A percentile compares a stretch with the other conserved stretches of the same genome.
Conservation (phyloP, 2,888 invertebrate genomes). For the Drosophila longiperda region DNA sequence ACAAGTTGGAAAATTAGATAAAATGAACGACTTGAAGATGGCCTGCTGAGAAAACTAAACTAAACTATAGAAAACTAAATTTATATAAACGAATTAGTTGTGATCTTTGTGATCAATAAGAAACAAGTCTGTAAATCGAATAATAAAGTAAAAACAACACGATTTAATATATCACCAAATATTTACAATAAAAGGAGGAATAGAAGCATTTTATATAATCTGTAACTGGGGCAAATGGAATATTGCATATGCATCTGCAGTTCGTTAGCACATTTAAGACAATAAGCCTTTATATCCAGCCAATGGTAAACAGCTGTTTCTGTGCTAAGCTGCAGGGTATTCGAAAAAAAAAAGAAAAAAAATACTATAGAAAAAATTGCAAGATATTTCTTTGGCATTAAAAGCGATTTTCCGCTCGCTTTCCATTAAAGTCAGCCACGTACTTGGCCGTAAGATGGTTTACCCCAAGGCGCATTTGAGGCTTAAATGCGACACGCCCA, state of each 20-base stretch:
- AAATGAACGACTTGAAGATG: constrained; percentile 8
- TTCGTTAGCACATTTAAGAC: constrained; percentile 15
- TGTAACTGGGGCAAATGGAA: not conserved
- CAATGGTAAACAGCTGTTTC: constrained; percentile 12
- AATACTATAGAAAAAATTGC: constrained; percentile 2
- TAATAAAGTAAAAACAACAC: not conserved
- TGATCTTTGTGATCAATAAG: not conserved
- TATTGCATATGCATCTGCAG: not conserved
- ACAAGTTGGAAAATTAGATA: not conserved
- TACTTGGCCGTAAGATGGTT: constrained; percentile 64
- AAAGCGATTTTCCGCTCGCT: constrained; percentile 78
- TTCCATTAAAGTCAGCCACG: constrained; percentile 76
- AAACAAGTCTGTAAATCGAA: not conserved
- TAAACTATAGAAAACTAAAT: not conserved
- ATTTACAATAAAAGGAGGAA: too few relatives aligned
- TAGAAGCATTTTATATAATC: too few relatives aligned
- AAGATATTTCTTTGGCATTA: constrained; percentile 66
- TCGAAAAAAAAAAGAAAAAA: constrained; percentile 8
- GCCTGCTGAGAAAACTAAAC: not conserved
- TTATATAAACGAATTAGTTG: not conserved
- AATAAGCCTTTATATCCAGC: constrained; percentile 8
- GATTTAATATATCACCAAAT: not conserved
- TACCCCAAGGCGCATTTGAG: constrained; percentile 74
- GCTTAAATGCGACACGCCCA: constrained; percentile 78
- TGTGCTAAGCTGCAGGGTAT: constrained; percentile 30